Percentiles rank a stretch among this genome's conserved stretches.
These are phyloP conservation scores for Melanotaenia duboulayi DNA, from an alignment of 2,113 vertebrate genomes.

Conservation along the genomic window DNA sequence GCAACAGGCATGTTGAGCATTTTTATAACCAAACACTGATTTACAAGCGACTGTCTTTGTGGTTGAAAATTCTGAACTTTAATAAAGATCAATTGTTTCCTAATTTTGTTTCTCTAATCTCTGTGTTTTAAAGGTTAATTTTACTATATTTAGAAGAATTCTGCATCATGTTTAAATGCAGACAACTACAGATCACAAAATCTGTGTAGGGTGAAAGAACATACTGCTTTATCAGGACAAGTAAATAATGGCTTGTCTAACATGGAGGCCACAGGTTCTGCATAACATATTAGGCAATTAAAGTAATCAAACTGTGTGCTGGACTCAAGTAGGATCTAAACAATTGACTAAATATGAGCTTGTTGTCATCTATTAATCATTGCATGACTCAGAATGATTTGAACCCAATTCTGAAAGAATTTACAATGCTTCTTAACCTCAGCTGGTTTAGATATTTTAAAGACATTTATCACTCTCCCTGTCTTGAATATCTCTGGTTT, in stretches of 20 bases:
- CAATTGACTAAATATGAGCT: not conserved
- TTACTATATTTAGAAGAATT: not conserved
- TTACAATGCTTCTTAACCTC: too few relatives aligned
- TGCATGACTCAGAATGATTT: too few relatives aligned
- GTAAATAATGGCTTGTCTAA: not conserved
- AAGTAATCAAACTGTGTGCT: not conserved
- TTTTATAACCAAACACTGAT: not conserved
- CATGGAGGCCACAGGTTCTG: not conserved
- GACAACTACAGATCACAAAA: too few relatives aligned
- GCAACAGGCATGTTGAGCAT: not conserved
- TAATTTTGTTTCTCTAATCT: too few relatives aligned
- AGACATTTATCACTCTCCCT: too few relatives aligned
- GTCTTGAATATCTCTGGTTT: too few relatives aligned
- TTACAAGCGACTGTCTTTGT: not conserved
- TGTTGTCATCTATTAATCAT: too few relatives aligned
- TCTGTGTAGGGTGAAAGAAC: too few relatives aligned
- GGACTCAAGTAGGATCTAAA: not conserved
- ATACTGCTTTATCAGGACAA: not conserved
- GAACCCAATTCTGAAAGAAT: too few relatives aligned
- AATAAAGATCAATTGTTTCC: slow-evolving; percentile 8
- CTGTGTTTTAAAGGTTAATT: not conserved
- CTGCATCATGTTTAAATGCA: not conserved
- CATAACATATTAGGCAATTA: not conserved
- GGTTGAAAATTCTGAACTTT: not conserved
- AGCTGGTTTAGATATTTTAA: too few relatives aligned